Percentiles rank a stretch among this genome's conserved stretches.
phyloP scores from a whole-genome alignment of 2,113 vertebrate species.

The Heterocephalus glaber region DNA sequence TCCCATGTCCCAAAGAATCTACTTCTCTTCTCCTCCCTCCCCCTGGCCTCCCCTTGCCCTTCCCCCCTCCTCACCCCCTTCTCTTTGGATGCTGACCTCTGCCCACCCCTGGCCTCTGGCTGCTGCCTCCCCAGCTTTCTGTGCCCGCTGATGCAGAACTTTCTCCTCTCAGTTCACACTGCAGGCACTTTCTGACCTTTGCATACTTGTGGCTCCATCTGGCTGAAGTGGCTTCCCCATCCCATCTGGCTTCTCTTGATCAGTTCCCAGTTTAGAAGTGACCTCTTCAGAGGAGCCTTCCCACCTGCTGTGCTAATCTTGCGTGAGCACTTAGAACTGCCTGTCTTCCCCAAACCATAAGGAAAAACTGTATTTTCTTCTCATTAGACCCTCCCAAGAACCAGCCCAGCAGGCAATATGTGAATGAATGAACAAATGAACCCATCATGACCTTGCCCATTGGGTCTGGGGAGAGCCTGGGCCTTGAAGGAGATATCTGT shows the following conservation, averaged over 20 bases:
- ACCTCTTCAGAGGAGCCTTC: neutral
- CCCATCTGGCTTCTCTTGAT: neutral
- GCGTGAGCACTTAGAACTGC: neutral
- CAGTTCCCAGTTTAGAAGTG: slow-evolving; percentile 12
- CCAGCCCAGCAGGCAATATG: neutral
- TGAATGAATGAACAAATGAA: neutral
- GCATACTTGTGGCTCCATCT: neutral
- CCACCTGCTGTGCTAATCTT: neutral
- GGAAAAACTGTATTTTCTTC: neutral
- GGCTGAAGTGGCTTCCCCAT: neutral
- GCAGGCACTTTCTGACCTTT: neutral
- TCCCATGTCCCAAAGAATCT: neutral
- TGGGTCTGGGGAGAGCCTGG: neutral
- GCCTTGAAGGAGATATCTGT: neutral
- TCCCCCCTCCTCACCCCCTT: neutral
- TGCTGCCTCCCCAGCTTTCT: neutral
- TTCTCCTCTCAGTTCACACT: neutral
- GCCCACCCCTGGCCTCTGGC: neutral
- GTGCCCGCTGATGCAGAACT: neutral
- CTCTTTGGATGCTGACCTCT: neutral
- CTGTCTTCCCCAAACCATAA: neutral
- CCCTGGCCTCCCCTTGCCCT: neutral
- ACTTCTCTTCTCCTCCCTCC: neutral
- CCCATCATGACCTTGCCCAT: neutral
- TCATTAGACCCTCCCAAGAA: neutral